Conservation (phyloP, 2,888 invertebrate genomes). For the Drosophila neonasuta region DNA sequence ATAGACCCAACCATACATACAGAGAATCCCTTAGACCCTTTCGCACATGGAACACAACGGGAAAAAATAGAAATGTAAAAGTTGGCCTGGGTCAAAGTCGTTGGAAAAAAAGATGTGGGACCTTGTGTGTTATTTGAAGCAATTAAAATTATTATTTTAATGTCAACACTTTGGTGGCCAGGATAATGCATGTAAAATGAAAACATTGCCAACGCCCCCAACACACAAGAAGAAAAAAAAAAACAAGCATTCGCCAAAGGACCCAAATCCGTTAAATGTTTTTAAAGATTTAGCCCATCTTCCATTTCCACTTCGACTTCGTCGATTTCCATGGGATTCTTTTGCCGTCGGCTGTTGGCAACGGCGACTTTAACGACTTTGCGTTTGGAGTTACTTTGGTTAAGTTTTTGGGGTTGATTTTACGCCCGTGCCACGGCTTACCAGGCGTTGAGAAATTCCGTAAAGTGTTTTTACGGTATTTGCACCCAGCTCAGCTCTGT, state of each 20-base stretch:
- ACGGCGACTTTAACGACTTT: slow-evolving; percentile 63
- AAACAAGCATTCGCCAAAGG: slow-evolving; percentile 12
- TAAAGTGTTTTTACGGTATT: slow-evolving; percentile 79
- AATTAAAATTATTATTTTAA: slow-evolving; percentile 82
- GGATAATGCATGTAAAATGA: slow-evolving; percentile 76
- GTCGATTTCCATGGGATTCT: slow-evolving; percentile 9
- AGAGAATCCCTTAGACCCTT: slow-evolving; percentile 4
- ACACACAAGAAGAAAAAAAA: neutral
- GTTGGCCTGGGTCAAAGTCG: slow-evolving; percentile 61
- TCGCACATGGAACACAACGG: slow-evolving; percentile 23
- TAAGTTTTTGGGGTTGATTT: slow-evolving; percentile 72
- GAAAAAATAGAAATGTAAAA: slow-evolving; percentile 13
- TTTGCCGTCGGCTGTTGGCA: slow-evolving; percentile 67
- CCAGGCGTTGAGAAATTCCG: slow-evolving; percentile 79
- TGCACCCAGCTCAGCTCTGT: slow-evolving; percentile 36
- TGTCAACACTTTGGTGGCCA: slow-evolving; percentile 79
- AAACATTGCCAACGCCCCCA: slow-evolving; percentile 58
- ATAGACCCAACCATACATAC: slow-evolving; percentile 60
- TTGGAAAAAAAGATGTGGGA: slow-evolving; percentile 31
- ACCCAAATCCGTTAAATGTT: slow-evolving; percentile 73
- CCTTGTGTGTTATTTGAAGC: slow-evolving; percentile 77
- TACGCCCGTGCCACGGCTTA: slow-evolving; percentile 67
- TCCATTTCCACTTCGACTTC: neutral
- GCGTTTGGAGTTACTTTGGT: slow-evolving; percentile 44
- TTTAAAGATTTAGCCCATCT: slow-evolving; percentile 63